A percentile compares a stretch with the other conserved stretches of the same genome.
These are phyloP conservation scores for Fistularia commersonii DNA, from an alignment of 2,797 vertebrate species.

Conservation along the genomic window DNA sequence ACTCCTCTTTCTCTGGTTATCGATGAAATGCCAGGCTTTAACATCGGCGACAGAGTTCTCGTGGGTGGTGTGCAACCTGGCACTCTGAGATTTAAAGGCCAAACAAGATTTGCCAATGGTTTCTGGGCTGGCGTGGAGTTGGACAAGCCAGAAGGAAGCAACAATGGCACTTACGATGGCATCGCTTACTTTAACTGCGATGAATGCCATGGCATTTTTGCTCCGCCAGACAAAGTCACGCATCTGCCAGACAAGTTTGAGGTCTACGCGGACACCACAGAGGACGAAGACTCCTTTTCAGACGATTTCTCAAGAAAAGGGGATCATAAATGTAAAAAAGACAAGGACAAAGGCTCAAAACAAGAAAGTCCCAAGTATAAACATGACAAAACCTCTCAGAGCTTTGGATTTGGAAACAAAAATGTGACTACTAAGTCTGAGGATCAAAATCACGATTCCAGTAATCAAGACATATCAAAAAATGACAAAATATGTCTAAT, in stretches of 20 bases:
- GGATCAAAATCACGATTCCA: constrained; percentile 9
- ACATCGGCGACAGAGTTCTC: constrained; percentile 87
- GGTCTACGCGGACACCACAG: constrained; percentile 67
- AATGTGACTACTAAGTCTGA: constrained; percentile 29
- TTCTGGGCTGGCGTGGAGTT: constrained; percentile 97
- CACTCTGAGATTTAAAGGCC: constrained; percentile 88
- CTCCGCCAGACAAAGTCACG: constrained; percentile 90
- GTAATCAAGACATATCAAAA: constrained; percentile 45
- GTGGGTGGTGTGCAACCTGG: constrained; percentile 92
- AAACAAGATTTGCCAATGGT: constrained; percentile 88
- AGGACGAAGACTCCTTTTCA: constrained; percentile 80
- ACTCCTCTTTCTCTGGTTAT: constrained; percentile 20
- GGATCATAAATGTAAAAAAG: constrained; percentile 24
- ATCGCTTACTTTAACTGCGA: constrained; percentile 87
- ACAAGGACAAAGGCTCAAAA: constrained; percentile 4
- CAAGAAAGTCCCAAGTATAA: constrained; percentile 29
- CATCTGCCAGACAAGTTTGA: constrained; percentile 76
- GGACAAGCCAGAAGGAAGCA: constrained; percentile 92
- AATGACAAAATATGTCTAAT: constrained; percentile 24
- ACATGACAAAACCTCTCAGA: constrained; percentile 28
- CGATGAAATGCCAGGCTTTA: constrained; percentile 81
- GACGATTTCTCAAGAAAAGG: constrained; percentile 65
- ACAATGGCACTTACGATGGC: constrained; percentile 88
- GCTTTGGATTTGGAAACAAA: constrained; percentile 19
- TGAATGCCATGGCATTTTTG: constrained; percentile 90